Evolutionary conservation across 2,797 vertebrate genomes (phyloP), one percentile per base, ranked within the genome.

Genomic region (Acridotheres tristis): DNA sequence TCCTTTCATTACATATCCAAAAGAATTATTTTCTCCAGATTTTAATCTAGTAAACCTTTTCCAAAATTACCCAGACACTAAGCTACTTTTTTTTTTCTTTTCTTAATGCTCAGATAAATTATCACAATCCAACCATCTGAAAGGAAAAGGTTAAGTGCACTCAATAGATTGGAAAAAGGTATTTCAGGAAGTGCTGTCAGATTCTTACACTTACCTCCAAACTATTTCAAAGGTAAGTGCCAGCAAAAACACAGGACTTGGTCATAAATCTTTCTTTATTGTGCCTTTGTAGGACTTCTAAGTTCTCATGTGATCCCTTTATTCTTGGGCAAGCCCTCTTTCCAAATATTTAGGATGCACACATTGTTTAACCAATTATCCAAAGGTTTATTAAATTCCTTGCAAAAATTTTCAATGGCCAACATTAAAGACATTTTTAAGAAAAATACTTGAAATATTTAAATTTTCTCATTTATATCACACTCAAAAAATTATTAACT

Each of bases 211-310:
- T 84, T 71, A 88, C 74, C 42, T 91, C 51, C 47, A 84, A 47
- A 76, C 42, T 71, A 50, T 88, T 96, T 96, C 88, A 93, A 93
- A 94, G 87, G 43, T 74, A 91, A 90, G 85, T 65, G 42, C 55
- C 87, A 92, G 69, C 34, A 71, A 89, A 85, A 91, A 55, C 57
- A 90, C 40, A 82, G 40, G 19, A 89, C 54, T 85, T 10, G 8
- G 45, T 43, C 42, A 89, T 95, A 93, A 97, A 96, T 95, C 76
- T 63, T 86, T 50, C 74, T 86, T 88, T 48, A 81, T 21, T 20
- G 10, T 58, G 51, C n/a, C 15, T 82, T 95, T 87, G 72, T 38
- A 58, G 68, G 38, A 80, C 13, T 92, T 87, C 38, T 73, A 92
- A 73, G 57, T 54, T 59, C 36, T 89, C n/a, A 21, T 7, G 10